phyloP scores from a whole-genome alignment of 2,888 invertebrate species.

The Hedya salicella region DNA sequence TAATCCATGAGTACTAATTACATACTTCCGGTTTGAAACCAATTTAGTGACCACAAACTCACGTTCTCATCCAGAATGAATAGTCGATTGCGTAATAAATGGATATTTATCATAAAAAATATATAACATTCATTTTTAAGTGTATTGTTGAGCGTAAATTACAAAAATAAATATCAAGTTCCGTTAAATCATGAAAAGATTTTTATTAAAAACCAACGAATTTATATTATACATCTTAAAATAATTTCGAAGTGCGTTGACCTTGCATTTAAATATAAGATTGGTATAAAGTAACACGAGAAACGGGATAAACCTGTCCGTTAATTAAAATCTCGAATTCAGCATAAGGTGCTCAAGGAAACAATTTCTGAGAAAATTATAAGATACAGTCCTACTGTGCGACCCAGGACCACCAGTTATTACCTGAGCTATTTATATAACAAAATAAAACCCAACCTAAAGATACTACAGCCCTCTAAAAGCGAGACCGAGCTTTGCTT shows the following conservation, averaged over 20 bases:
- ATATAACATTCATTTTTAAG: no score
- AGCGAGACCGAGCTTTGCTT: slow-evolving; percentile 35
- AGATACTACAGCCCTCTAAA: slow-evolving; percentile 49
- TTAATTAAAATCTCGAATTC: slow-evolving; percentile 50
- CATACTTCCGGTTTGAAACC: no score
- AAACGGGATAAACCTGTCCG: slow-evolving; percentile 60
- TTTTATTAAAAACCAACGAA: neutral
- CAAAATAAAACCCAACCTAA: slow-evolving; percentile 56
- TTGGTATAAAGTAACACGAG: slow-evolving; percentile 35
- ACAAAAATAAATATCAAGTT: no score
- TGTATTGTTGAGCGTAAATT: no score
- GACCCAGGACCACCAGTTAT: slow-evolving; percentile 48
- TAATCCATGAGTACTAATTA: no score
- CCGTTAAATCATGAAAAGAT: no score
- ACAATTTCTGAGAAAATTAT: slow-evolving; percentile 20
- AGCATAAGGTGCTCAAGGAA: slow-evolving; percentile 9
- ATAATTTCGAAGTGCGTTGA: slow-evolving; percentile 20
- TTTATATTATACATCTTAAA: neutral
- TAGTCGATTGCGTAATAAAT: no score
- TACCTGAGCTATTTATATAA: slow-evolving; percentile 62
- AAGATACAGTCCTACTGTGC: slow-evolving; percentile 43
- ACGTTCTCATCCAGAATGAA: no score
- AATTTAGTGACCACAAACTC: no score
- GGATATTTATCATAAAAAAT: no score
- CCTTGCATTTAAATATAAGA: slow-evolving; percentile 36